Percentiles rank a stretch among this genome's conserved stretches.
phyloP scores from a whole-genome alignment of 2,113 vertebrate species.

The Micromys minutus region DNA sequence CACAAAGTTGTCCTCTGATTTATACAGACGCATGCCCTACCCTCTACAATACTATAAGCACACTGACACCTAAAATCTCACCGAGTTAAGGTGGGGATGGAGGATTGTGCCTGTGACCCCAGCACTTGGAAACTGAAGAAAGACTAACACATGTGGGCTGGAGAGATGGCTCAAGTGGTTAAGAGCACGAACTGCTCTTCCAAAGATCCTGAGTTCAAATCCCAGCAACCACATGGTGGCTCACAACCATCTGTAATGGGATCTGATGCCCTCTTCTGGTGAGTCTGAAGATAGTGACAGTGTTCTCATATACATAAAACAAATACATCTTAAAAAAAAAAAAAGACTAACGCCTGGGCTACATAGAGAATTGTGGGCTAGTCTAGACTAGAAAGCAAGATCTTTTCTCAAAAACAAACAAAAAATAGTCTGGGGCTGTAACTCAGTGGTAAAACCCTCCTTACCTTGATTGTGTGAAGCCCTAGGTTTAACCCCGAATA shows the following conservation, averaged over 20 bases:
- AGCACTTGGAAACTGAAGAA: not conserved
- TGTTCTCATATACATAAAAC: no score
- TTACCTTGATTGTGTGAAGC: not conserved
- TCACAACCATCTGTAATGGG: no score
- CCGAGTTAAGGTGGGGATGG: not conserved
- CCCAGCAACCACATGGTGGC: no score
- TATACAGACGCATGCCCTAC: not conserved
- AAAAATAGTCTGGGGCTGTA: not conserved
- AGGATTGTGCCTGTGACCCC: not conserved
- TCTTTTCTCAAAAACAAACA: not conserved
- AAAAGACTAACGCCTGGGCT: no score
- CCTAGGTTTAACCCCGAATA: not conserved
- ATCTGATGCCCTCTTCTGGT: no score
- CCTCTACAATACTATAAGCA: not conserved
- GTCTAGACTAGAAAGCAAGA: not conserved
- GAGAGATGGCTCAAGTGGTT: no score
- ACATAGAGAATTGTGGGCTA: no score
- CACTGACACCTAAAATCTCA: not conserved
- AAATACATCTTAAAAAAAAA: no score
- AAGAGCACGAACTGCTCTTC: no score
- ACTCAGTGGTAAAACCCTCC: not conserved
- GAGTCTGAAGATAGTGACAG: no score
- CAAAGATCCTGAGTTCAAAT: no score
- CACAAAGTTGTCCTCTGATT: not conserved
- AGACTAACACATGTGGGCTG: no score